Evolutionary conservation across 2,113 vertebrate genomes (phyloP), one percentile per base, ranked within the genome.

Genomic region (Crotalus horridus): DNA sequence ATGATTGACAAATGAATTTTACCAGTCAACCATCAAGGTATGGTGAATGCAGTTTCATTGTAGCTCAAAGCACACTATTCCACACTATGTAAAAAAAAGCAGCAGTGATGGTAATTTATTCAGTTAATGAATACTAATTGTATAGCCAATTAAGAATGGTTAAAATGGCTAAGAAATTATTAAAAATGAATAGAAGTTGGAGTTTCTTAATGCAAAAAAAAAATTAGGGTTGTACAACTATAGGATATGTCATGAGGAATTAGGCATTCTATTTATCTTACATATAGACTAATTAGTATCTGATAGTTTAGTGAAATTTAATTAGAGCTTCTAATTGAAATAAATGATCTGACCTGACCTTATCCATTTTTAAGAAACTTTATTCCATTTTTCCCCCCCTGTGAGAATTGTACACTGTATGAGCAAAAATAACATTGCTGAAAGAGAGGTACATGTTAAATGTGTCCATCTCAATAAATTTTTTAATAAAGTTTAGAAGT

Each of bases 261-360:
- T 96, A 97, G 89, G 53, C 69, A 91, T 89, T 91, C 93, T 95
- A 93, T 96, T 95, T 95, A 94, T 98, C 95, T 97, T 87, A 21
- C 93, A 94, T 92, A 95, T 94, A 96, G 96, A 96, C 95, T 96
- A 96, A 96, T 93, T 97, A 96, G 96, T 96, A 97, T 96, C 97
- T 98, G 96, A 97, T 96, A 97, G 95, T 96, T 97, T 97, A 96
- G 95, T 96, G 94, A 96, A 95, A 96, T 97, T 97, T 97, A 95
- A 96, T 97, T 98, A 97, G 95, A 64, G 93, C 95, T 96, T 96
- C 94, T 98, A 97, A 97, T 96, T 95, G 94, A 97, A 97, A 97
- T 96, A 96, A 97, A 97, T 97, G 94, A 90, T 94, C 94, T 97
- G 94, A 90, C 94, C 94, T 94, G 91, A 94, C 48, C 94, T 94